These are phyloP conservation scores for Notolabrus celidotus DNA, from an alignment of 2,797 vertebrate genomes.

Conservation along the genomic window DNA sequence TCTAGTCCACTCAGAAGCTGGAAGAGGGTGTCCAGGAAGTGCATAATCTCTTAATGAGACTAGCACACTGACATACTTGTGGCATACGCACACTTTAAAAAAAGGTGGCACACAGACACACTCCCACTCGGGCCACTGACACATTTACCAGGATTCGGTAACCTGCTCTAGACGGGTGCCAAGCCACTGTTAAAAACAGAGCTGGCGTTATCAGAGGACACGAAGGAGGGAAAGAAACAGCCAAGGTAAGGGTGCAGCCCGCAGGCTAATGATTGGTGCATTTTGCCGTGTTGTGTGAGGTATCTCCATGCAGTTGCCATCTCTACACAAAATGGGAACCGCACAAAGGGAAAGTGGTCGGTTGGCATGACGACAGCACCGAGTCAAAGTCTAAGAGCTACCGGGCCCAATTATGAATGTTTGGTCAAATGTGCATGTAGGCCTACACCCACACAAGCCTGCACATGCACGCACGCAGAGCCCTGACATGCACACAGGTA, in stretches of 20 bases:
- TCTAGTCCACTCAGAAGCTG: conserved; percentile 64
- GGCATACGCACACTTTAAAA: conserved; percentile 11
- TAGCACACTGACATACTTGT: conserved; percentile 68
- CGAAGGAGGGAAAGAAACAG: conserved; percentile 6
- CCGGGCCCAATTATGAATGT: conserved; percentile 75
- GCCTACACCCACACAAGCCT: conserved; percentile 26
- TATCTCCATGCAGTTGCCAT: conserved; percentile 70
- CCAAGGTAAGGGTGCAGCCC: conserved; percentile 44
- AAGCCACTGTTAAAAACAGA: conserved; percentile 22
- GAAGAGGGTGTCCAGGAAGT: conserved; percentile 63
- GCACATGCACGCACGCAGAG: neutral
- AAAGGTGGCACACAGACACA: conserved; percentile 25
- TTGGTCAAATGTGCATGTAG: conserved; percentile 65
- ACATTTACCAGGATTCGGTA: conserved; percentile 41
- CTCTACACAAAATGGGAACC: conserved; percentile 69
- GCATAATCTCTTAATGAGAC: conserved; percentile 75
- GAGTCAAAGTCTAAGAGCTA: conserved; percentile 72
- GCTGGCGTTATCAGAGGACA: conserved; percentile 25
- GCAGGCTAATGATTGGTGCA: conserved; percentile 66
- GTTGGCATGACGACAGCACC: conserved; percentile 77
- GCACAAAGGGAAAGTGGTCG: conserved; percentile 71
- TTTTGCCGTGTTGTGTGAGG: conserved; percentile 57
- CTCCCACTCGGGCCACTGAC: conserved; percentile 16
- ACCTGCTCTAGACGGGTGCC: conserved; percentile 8
- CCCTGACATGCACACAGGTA: conserved; percentile 29